Conservation (phyloP, 2,113 vertebrate genomes). For the Oxyura jamaicensis region DNA sequence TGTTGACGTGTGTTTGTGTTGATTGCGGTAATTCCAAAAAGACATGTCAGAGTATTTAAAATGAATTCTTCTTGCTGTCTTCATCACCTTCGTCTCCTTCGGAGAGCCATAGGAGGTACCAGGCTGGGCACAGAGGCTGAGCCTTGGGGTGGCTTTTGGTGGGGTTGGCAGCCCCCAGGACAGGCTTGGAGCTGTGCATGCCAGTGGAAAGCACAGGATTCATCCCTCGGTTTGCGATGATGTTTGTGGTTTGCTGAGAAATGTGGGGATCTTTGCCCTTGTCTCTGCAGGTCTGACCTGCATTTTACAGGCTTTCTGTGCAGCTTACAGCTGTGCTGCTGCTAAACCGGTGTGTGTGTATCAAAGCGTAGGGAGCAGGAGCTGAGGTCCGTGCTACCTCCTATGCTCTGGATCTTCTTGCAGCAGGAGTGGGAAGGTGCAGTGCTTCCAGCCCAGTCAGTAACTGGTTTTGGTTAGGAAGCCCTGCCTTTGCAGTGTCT, state of each 20-base stretch:
- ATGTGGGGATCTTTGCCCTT: neutral
- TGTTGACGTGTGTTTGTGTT: accelerated
- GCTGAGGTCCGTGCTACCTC: neutral
- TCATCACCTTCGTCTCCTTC: neutral
- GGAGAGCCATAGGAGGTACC: accelerated
- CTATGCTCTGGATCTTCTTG: neutral
- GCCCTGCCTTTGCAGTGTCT: neutral
- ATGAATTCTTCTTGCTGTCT: neutral
- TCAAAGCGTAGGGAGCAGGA: neutral
- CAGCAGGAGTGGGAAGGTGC: neutral
- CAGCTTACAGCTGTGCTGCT: neutral
- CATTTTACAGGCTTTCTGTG: neutral
- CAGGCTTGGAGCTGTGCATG: neutral
- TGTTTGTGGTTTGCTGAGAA: neutral
- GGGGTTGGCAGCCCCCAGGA: neutral
- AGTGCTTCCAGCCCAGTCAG: no score
- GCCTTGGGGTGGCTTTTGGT: neutral
- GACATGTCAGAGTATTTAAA: neutral
- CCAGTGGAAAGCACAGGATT: neutral
- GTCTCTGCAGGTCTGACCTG: neutral
- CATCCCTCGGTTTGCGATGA: neutral
- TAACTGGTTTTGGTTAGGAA: neutral
- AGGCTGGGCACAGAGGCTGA: neutral
- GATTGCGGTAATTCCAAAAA: accelerated
- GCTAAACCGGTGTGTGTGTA: no score